Base-by-base conservation (phyloP, 2,888 invertebrate species). In the Candidula unifasciata region DNA sequence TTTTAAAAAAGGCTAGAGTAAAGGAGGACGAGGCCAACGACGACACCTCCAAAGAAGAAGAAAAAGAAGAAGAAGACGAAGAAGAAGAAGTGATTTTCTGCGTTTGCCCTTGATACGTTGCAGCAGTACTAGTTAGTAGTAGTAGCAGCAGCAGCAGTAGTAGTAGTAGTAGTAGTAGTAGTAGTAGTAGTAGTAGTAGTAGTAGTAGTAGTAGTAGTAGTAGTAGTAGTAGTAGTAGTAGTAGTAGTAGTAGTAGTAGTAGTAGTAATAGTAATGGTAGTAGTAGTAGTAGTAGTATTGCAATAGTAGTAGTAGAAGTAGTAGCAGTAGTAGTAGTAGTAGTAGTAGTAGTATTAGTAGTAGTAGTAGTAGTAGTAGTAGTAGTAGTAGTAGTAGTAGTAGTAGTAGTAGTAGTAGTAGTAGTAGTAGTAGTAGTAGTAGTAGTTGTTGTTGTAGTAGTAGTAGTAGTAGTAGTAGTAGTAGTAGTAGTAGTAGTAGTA, bases 391-490 rank as follows among this genome's bases (percentile, higher is more conserved):
- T 44, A 44, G 44, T 44, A 44, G 44, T 44, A 44, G 44, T 44
- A 44, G 44, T 6, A 6, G 10, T 44, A 1, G 44, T 44, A 44
- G 44, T 44, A 44, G 44, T 44, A 44, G 44, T 44, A 79, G 64
- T 60, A 60, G 79, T 79, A 79, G 79, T 79, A 79, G 79, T 79
- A 79, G 79, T 79, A 79, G 79, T 79, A 79, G 79, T 79, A 79
- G 79, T 79, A 79, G 79, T 79, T 60, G 79, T 79, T 60, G 79
- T 64, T 60, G 64, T 79, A 79, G 79, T 79, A 79, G 79, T 60
- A 79, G 79, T 79, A 79, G 79, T 79, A 79, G 79, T 79, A 79
- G 79, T 79, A 79, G 64, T 79, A 79, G 79, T 64, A 79, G 79
- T 79, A 79, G 79, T 79, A 79, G 79, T 79, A 79, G 79, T 64